phyloP scores from a whole-genome alignment of 2,113 vertebrate genomes.

The Microcebus jonahi region DNA sequence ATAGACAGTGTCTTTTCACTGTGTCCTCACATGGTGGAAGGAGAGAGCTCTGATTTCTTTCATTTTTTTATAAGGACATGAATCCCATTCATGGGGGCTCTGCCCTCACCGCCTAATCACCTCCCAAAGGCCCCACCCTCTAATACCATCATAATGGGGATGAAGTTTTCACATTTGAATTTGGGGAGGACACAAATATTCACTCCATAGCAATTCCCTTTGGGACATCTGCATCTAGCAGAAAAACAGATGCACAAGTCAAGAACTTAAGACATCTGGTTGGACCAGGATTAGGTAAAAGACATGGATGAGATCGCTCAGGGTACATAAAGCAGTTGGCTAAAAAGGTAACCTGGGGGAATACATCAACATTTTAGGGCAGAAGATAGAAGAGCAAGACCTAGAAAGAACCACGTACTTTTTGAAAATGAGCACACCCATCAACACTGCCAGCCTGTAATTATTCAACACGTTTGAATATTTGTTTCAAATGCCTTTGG shows the following conservation, averaged over 20 bases:
- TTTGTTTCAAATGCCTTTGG: conserved; percentile 19
- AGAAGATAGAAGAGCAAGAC: neutral
- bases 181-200: neutral
- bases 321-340: neutral
- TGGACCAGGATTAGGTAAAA: neutral
- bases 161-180: neutral
- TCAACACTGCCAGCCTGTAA: neutral
- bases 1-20: neutral
- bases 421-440: neutral
- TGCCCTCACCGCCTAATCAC: neutral
- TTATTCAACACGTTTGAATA: neutral
- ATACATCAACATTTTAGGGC: neutral
- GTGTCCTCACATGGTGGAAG: neutral
- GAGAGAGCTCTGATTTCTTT: neutral
- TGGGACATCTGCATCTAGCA: neutral
- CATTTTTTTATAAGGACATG: neutral
- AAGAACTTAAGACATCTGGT: neutral
- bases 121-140: neutral
- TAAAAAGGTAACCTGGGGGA: neutral
- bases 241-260: neutral
- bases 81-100: neutral
- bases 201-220: neutral
- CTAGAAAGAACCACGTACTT: neutral
- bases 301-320: neutral
- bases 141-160: neutral